phyloP scores from a whole-genome alignment of 2,113 vertebrate genomes.

The Acinonyx jubatus region DNA sequence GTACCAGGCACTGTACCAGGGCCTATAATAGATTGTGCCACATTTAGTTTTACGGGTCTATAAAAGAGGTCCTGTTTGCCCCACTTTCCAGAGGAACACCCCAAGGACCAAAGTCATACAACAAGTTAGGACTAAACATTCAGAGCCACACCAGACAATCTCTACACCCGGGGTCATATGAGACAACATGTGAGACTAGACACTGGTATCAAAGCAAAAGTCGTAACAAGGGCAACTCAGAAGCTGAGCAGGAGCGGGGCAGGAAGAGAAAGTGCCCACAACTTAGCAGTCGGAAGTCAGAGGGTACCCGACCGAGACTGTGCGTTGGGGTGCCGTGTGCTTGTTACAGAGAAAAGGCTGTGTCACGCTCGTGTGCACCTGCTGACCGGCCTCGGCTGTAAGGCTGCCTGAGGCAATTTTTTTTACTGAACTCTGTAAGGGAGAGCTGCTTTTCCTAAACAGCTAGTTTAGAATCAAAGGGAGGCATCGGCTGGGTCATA shows the following conservation, averaged over 20 bases:
- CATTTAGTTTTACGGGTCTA: neutral
- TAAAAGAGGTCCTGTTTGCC: neutral
- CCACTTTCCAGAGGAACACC: neutral
- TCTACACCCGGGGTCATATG: neutral
- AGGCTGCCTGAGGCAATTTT: neutral
- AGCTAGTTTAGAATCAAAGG: neutral
- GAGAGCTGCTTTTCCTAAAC: neutral
- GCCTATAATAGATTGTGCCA: neutral
- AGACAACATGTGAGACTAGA: neutral
- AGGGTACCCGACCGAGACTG: neutral
- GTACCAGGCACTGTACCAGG: slow-evolving; percentile 44
- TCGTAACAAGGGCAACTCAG: neutral
- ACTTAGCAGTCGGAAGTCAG: neutral
- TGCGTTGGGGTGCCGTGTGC: accelerated
- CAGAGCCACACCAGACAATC: neutral
- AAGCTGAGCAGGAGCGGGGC: neutral
- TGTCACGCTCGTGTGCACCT: neutral
- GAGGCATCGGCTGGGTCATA: neutral
- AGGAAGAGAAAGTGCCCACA: neutral
- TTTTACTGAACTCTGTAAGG: neutral
- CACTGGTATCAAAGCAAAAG: neutral
- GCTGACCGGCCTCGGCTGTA: neutral
- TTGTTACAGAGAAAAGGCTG: neutral
- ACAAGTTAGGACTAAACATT: neutral
- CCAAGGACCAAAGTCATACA: neutral